Evolutionary conservation across 2,888 invertebrate genomes (phyloP), one percentile per base, ranked within the genome.

Genomic region (Acronicta alni): DNA sequence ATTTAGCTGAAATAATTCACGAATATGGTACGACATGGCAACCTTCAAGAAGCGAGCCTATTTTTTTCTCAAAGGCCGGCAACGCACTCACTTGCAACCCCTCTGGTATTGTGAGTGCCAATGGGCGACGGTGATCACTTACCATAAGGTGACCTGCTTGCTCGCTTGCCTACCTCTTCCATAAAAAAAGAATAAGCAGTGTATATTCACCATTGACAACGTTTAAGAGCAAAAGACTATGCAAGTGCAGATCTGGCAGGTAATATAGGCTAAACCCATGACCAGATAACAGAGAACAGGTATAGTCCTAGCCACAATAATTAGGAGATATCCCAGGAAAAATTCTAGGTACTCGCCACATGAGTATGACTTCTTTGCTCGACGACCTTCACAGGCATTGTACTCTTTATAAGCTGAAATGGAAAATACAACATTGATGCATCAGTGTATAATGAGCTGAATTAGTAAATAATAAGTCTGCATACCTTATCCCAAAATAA

Each of bases 391-490:
- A 52, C 83, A 85, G 2, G 79, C 58, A 26, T 84, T 68, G 5
- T 72, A 42, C 35, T 79, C 68, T 44, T 79, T 74, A 65, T 72
- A 84, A 1, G 7, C 87, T 86, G 77, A 3, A 83, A 35, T n/a
- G 3, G n/a, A n/a, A 35, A 84, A 55, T 12, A 9, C 2, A 26
- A 9, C 1, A 9, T 26, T 26, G 26, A 9, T 26, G 9, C 9
- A 23, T 3, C 2, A 4, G 5, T 20, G 20, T n/a, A n/a, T n/a
- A n/a, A n/a, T n/a, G n/a, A n/a, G n/a, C n/a, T n/a, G n/a, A n/a
- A n/a, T n/a, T n/a, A n/a, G n/a, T n/a, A n/a, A n/a, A n/a, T n/a
- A n/a, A n/a, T n/a, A n/a, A n/a, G n/a, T n/a, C n/a, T n/a, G n/a
- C n/a, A n/a, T n/a, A n/a, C n/a, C n/a, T n/a, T n/a, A n/a, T n/a